Evolutionary conservation across 2,888 invertebrate genomes (phyloP), one percentile per base, ranked within the genome.

Genomic region (Orthosia gothica): DNA sequence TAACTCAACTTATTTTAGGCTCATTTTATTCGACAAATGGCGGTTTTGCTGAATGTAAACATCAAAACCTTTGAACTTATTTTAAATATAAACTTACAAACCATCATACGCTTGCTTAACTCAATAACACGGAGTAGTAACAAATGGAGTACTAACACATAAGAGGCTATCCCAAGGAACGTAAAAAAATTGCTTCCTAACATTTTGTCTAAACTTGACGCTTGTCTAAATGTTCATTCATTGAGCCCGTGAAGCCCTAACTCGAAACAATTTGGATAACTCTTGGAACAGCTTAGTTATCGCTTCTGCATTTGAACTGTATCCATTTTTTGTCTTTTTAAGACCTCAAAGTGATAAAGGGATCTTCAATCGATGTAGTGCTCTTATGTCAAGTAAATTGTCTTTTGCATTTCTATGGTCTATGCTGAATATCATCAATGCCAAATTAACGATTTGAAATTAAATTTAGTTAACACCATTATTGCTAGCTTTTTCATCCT

Each of bases 131-230:
- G 13, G 62, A 55, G n/a, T 62, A 50, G 11, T 40, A 40, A 40
- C 52, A 49, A 71, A 71, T 73, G n/a, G 55, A 74, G 16, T 49
- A 49, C 55, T 72, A 47, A 70, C 16, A 70, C n/a, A 47, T 26
- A 11, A 70, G 7, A 52, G 40, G 52, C 12, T 23, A 69, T 50
- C 50, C 20, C 23, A 49, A 40, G 18, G 40, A 52, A 40, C 11
- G 1, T 3, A 5, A 49, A 50, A 13, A 49, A 20, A 32, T 13
- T 15, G 13, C 12, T 20, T 18, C 0, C 16, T 20, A n/a, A 59
- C 12, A 32, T 20, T 49, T 68, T 47, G 12, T 11, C 18, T 18
- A 5, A 18, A 45, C 1, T 23, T 54, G 16, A 32, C 32, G 2
- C 5, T 32, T 32, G 32, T 32, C 32, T 32, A 32, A 40, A 40